Base-by-base conservation (phyloP, 1,140 invertebrate genomes). In the Paraescarpia echinospica region DNA sequence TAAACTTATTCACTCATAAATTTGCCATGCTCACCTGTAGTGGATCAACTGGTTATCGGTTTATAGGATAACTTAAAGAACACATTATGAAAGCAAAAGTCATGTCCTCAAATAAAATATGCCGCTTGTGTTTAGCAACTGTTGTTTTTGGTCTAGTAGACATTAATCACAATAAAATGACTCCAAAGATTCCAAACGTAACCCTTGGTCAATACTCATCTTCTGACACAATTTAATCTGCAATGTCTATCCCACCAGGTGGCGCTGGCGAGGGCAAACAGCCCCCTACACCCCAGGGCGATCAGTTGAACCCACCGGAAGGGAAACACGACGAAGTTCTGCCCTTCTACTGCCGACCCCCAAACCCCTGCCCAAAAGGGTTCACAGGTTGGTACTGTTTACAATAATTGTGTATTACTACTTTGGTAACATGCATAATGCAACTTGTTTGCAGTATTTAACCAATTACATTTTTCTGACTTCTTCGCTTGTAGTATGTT, bases 281-380 rank as follows among this genome's bases (percentile, higher is more conserved):
- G 95, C 96, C 97, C 34, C 95, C 98, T 1, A 97, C 96, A 92
- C 97, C 97, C 4, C 97, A 97, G 92, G 97, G 97, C 48, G 95
- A 96, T 0, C 95, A 97, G 31, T 97, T 97, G 77, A 97, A 97
- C 93, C 96, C 96, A 8, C 95, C 97, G 91, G 96, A 93, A 97
- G 97, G 99, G 5, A 99, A 99, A 96, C 97, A 98, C 1, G 99
- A 99, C 95, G 97, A 98, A 27, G 97, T 98, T 35, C 96, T 99
- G 18, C 99, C 99, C 0, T 98, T 99, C 35, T 99, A 99, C 96
- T 99, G 99, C 96, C 99, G 99, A 95, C 99, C 99, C 1, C 99
- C 99, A 9, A 99, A 99, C 96, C 99, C 99, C 0, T 99, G 99
- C 94, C 99, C 99, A 0, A 97, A 96, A 9, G 97, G 97, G 91